These are phyloP conservation scores for Pseudomyrmex sp. DNA, from an alignment of 1,140 invertebrate species.

Conservation along the genomic window DNA sequence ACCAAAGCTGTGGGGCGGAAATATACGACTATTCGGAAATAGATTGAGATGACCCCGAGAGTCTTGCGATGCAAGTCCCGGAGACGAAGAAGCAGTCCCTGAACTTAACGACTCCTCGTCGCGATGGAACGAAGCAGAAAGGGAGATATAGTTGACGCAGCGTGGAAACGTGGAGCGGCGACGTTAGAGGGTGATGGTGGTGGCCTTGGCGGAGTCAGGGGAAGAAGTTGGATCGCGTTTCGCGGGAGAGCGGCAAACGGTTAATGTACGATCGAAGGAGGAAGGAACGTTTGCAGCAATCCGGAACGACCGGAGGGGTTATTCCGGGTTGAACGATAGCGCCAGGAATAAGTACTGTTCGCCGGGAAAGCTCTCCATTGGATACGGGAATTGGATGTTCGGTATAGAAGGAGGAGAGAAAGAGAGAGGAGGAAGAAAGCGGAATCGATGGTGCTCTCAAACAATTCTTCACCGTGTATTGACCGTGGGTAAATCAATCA, in stretches of 20 bases:
- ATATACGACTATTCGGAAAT: constrained; percentile 35
- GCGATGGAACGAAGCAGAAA: constrained; percentile 1
- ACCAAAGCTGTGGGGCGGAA: constrained; percentile 36
- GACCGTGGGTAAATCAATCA: constrained; percentile 75
- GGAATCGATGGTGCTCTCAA: constrained; percentile 62
- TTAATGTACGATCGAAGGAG: constrained; percentile 65
- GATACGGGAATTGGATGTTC: constrained; percentile 73
- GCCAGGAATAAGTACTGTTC: constrained; percentile 69
- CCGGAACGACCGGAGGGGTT: constrained; percentile 65
- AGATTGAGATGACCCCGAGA: constrained; percentile 41
- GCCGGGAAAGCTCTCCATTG: constrained; percentile 59
- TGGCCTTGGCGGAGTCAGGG: constrained; percentile 33
- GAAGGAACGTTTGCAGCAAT: constrained; percentile 59
- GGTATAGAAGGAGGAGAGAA: background rate
- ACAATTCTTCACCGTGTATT: constrained; percentile 74
- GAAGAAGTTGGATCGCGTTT: constrained; percentile 67
- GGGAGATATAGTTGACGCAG: background rate
- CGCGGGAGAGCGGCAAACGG: constrained; percentile 64
- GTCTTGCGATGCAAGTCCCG: constrained; percentile 15
- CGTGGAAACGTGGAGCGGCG: too few relatives aligned
- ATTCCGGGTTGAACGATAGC: constrained; percentile 68
- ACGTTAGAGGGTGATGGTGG: background rate
- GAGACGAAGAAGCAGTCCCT: background rate
- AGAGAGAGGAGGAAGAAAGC: background rate
- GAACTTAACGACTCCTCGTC: constrained; percentile 40